Evolutionary conservation across 2,888 invertebrate genomes (phyloP), one percentile per base, ranked within the genome.

Genomic region (Anoncus sp.): DNA sequence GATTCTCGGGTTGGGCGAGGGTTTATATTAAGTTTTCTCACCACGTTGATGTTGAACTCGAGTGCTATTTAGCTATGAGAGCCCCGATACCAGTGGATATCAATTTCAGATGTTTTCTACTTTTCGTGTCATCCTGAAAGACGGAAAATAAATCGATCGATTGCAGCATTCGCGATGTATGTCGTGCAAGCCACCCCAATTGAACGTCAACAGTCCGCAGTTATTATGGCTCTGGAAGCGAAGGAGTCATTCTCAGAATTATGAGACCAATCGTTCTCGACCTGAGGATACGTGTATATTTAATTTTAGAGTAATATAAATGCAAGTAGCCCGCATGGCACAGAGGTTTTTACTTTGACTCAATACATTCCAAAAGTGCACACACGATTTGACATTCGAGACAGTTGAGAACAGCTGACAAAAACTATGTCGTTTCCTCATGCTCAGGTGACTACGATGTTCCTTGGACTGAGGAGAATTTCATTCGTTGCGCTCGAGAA

Each of bases 171-270:
- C 22, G 18, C 22, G 31, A 31, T 51, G 51, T 18, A 57, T 65
- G 53, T 35, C 43, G 43, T 53, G 60, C 45, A 12, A 18, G 62
- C 14, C 59, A 53, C 40, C 65, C 79, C 84, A 84, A 88, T 88
- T 85, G 82, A 86, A 86, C 85, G 83, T 85, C 87, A 84, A 87
- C 87, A 84, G 83, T 87, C 86, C 86, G 85, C 81, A 81, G 81
- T 86, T 85, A 87, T 87, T 85, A 81, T 76, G 14, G 35, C 22
- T 18, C 49, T 9, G 18, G 45, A 63, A 38, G 24, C 47, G 12
- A 40, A 59, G 43, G 20, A 70, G 49, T 70, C 47, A 40, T 75
- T 65, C 57, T 16, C 57, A 10, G 57, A 47, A 55, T 27, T 49
- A 40, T 24, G 49, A 51, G 27, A n/a, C 31, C 45, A 38, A 31